A percentile compares a stretch with the other conserved stretches of the same genome.
Conservation (phyloP, 1,140 invertebrate species). For the Hormaphis cornu region DNA sequence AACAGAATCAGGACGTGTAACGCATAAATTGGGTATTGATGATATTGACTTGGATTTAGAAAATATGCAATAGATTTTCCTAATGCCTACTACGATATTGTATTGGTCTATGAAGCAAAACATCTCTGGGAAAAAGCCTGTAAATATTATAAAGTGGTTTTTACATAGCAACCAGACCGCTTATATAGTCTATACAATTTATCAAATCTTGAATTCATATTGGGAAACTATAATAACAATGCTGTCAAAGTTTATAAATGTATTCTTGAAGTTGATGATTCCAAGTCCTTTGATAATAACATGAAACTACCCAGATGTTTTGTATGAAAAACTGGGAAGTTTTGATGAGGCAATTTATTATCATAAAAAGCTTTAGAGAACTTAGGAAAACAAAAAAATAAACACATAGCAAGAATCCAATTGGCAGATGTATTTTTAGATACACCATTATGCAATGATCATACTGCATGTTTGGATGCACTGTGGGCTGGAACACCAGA, state of each 20-base stretch:
- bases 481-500: constrained; percentile 98
- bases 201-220: neutral
- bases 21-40: no score
- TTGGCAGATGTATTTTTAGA: constrained; percentile 96
- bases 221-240: neutral
- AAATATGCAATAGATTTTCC: constrained; percentile 99
- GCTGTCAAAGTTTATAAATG: neutral
- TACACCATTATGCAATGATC: constrained; percentile 96
- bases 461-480: constrained; percentile 99
- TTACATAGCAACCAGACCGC: neutral
- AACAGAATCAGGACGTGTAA: no score
- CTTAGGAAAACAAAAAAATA: constrained; percentile 83
- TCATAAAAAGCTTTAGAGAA: constrained; percentile 99
- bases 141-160: neutral
- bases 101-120: constrained; percentile 98
- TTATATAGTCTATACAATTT: neutral
- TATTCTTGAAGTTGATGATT: neutral
- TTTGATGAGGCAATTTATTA: constrained; percentile 98
- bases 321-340: neutral
- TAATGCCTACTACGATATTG: constrained; percentile 98
- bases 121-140: constrained; percentile 57
- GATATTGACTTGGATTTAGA: no score
- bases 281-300: neutral
- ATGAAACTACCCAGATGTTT: neutral
- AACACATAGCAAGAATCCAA: constrained; percentile 93